Conservation (phyloP, 2,113 vertebrate genomes). For the Eolophus roseicapilla region DNA sequence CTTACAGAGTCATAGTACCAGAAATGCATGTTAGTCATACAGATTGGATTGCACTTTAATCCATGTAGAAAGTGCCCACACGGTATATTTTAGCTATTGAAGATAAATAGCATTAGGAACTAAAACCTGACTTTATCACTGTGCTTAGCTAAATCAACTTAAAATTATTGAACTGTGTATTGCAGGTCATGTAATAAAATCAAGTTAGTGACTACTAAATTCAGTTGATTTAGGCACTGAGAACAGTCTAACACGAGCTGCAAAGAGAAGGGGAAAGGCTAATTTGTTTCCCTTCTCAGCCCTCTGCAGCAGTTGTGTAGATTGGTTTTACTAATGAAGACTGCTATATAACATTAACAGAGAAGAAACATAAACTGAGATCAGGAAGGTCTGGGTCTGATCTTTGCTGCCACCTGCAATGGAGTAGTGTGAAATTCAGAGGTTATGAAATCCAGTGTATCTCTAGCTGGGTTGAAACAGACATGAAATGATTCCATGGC, state of each 20-base stretch:
- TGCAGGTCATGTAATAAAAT: neutral
- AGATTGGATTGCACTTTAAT: neutral
- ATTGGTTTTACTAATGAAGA: neutral
- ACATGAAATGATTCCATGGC: neutral
- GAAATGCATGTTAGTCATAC: neutral
- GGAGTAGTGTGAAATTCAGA: neutral
- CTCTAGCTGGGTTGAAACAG: neutral
- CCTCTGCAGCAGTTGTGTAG: neutral
- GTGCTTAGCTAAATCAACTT: neutral
- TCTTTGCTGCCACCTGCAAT: neutral
- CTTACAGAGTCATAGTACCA: neutral
- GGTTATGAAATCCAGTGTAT: neutral
- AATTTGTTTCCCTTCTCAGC: constrained; percentile 2
- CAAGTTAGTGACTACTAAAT: neutral
- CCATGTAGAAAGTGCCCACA: neutral
- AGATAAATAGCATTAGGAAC: neutral
- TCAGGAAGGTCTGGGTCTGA: neutral
- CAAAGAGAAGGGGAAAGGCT: neutral
- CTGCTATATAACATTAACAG: neutral
- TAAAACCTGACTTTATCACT: neutral
- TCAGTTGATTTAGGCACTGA: neutral
- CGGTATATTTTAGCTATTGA: neutral
- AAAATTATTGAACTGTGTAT: neutral
- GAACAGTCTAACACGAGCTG: neutral
- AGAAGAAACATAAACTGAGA: neutral